Conservation (phyloP, 2,113 vertebrate species). For the Eolophus roseicapilla region DNA sequence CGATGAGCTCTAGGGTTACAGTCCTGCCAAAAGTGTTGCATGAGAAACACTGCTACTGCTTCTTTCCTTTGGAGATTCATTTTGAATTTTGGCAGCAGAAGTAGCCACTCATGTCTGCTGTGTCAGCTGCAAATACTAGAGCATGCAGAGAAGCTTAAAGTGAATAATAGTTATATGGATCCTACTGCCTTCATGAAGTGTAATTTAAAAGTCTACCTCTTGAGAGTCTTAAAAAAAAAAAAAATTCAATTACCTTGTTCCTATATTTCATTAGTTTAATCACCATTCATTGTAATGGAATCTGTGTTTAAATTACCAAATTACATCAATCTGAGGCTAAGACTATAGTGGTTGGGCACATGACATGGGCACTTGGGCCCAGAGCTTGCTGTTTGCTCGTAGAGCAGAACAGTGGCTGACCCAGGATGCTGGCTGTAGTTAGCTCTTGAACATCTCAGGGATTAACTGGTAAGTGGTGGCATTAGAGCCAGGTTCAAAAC, state of each 20-base stretch:
- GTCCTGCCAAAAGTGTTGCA: not conserved
- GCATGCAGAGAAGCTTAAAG: not conserved
- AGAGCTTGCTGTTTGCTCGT: not conserved
- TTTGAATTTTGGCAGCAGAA: not conserved
- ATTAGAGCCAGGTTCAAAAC: not conserved
- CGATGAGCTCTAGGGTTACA: not conserved
- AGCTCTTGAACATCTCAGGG: not conserved
- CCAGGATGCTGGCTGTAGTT: not conserved
- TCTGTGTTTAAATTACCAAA: not conserved
- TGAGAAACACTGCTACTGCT: not conserved
- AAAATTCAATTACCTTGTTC: not conserved
- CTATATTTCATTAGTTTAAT: conserved; percentile 10
- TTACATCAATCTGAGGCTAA: not conserved
- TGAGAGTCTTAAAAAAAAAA: not conserved
- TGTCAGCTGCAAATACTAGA: not conserved
- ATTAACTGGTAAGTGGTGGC: not conserved
- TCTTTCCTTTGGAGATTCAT: not conserved
- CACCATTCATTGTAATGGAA: not conserved
- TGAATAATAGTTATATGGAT: not conserved
- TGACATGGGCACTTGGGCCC: not conserved
- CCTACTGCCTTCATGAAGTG: not conserved
- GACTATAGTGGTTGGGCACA: not conserved
- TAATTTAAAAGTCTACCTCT: not conserved
- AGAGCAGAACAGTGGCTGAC: not conserved
- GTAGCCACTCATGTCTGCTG: not conserved